Conservation (phyloP, 2,888 invertebrate species). For the Phytoseiulus persimilis region DNA sequence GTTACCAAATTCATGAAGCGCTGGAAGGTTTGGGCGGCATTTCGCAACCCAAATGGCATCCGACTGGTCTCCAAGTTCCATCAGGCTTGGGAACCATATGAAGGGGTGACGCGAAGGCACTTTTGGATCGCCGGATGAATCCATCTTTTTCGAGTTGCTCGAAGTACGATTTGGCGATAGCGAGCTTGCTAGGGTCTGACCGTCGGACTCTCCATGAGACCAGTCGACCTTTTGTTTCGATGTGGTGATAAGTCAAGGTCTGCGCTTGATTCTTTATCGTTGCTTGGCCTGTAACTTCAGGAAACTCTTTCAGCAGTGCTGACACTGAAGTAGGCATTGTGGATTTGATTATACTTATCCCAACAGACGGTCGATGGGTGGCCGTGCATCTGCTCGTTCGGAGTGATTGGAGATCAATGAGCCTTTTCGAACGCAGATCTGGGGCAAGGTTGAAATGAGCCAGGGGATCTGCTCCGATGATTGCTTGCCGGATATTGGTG, state of each 20-base stretch:
- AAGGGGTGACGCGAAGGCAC: conserved; percentile 41
- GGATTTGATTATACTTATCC: too few species aligned
- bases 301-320: too few species aligned
- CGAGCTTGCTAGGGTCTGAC: neutral
- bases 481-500: conserved; percentile 43
- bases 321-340: too few species aligned
- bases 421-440: conserved; percentile 29
- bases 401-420: neutral
- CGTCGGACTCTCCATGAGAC: neutral
- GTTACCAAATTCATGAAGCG: too few species aligned
- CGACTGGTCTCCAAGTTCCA: conserved; percentile 39
- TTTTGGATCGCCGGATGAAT: conserved; percentile 14
- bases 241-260: neutral
- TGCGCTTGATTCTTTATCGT: too few species aligned
- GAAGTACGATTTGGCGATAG: neutral
- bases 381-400: too few species aligned
- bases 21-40: too few species aligned
- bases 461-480: conserved; percentile 44
- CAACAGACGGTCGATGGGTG: too few species aligned
- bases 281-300: too few species aligned
- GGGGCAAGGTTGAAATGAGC: conserved; percentile 40
- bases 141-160: neutral
- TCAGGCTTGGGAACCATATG: conserved; percentile 41
- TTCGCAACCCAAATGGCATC: neutral
- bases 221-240: conserved; percentile 16